Evolutionary conservation across 2,797 vertebrate species (phyloP).

Genomic region (Halcyon chelicuti): DNA sequence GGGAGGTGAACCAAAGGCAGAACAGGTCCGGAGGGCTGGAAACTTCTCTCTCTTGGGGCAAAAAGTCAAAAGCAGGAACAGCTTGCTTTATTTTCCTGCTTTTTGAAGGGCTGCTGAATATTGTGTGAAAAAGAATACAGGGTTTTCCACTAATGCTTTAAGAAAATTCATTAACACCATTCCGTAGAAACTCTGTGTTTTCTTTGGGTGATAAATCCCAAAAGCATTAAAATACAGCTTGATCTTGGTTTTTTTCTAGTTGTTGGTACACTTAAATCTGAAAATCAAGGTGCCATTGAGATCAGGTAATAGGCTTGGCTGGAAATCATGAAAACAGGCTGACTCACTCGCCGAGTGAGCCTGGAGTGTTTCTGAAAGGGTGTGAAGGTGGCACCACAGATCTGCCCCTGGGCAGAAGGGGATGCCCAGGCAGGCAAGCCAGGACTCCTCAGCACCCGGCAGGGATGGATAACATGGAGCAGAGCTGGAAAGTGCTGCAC

Average conservation of each 20-base stretch:
- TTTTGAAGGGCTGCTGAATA: neutral
- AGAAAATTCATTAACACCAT: neutral
- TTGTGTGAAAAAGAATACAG: neutral
- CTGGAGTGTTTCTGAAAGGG: rapidly evolving
- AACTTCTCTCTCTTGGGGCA: neutral
- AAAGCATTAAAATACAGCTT: neutral
- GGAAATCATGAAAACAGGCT: neutral
- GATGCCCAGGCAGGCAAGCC: neutral
- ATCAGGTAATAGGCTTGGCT: neutral
- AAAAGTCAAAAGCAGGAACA: neutral
- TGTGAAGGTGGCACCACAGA: neutral
- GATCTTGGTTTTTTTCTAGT: neutral
- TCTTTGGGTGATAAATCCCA: neutral
- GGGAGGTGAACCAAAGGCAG: neutral
- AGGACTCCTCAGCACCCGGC: neutral
- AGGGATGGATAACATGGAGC: neutral
- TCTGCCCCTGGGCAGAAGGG: neutral
- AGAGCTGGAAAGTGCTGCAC: neutral
- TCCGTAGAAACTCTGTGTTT: neutral
- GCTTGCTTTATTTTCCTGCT: neutral
- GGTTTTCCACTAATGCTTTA: neutral
- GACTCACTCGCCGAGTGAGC: neutral
- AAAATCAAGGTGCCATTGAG: neutral
- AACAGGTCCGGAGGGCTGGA: neutral
- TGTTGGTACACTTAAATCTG: neutral